phyloP scores from a whole-genome alignment of 1,140 invertebrate species.

The Ganaspis sp. region DNA sequence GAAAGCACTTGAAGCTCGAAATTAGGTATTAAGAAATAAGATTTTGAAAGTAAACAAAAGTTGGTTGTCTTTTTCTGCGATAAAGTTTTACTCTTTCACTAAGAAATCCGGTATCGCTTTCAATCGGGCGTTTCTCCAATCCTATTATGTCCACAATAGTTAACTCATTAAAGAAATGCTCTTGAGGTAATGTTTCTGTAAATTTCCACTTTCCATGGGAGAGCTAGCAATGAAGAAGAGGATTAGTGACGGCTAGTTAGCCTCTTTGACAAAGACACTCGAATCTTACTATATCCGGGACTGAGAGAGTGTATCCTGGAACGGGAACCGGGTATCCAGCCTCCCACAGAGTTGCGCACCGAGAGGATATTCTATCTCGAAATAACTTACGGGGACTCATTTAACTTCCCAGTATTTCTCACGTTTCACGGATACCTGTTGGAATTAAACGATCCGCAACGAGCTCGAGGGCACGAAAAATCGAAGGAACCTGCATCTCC shows the following conservation, averaged over 20 bases:
- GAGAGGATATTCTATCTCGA: slow-evolving; percentile 16
- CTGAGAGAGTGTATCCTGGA: not conserved
- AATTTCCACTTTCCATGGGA: slow-evolving; percentile 5
- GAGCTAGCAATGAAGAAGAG: slow-evolving; percentile 11
- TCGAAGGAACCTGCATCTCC: slow-evolving; percentile 46
- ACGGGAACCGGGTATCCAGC: not conserved
- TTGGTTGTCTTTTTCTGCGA: too few relatives aligned
- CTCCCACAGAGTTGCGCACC: not conserved
- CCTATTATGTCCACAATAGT: not conserved
- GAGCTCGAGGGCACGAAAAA: slow-evolving; percentile 37
- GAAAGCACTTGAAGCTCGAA: too few relatives aligned
- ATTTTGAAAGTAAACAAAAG: too few relatives aligned
- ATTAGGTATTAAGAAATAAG: too few relatives aligned
- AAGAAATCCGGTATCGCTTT: not conserved
- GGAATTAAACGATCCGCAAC: slow-evolving; percentile 59
- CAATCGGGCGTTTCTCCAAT: not conserved
- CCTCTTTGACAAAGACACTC: slow-evolving; percentile 20
- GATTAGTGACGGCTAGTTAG: slow-evolving; percentile 24
- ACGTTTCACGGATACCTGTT: slow-evolving; percentile 54
- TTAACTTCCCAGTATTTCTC: slow-evolving; percentile 50
- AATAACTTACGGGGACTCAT: not conserved
- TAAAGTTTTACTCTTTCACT: not conserved
- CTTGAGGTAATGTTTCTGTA: slow-evolving; percentile 2
- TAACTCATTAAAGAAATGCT: not conserved
- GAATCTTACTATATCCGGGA: slow-evolving; percentile 23